Percentiles rank a stretch among this genome's conserved stretches.
Conservation (phyloP, 2,797 vertebrate species). For the Poliocrania exsul region DNA sequence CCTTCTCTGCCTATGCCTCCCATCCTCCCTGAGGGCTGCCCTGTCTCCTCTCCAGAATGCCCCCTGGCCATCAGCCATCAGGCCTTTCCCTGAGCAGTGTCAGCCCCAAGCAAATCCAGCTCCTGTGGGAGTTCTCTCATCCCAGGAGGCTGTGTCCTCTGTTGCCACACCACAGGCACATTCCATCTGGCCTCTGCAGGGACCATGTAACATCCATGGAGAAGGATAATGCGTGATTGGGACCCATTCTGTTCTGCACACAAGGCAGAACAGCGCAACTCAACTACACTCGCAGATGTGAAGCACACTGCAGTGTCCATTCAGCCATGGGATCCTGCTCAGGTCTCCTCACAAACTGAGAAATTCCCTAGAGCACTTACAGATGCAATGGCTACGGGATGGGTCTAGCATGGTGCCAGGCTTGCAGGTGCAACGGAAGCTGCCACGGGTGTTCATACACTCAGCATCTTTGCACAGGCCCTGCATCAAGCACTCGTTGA, state of each 20-base stretch:
- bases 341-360: neutral
- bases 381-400: slow-evolving; percentile 92
- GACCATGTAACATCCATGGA: neutral
- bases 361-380: slow-evolving; percentile 80
- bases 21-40: neutral
- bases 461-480: slow-evolving; percentile 90
- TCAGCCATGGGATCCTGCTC: neutral
- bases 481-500: slow-evolving; percentile 90
- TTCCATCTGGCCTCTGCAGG: neutral
- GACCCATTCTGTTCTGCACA: neutral
- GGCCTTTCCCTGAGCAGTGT: neutral
- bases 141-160: neutral
- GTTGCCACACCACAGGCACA: neutral
- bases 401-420: slow-evolving; percentile 91
- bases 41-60: neutral
- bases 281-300: neutral
- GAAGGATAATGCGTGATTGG: neutral
- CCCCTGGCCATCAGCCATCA: neutral
- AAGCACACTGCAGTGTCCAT: neutral
- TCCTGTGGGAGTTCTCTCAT: neutral
- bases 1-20: neutral
- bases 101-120: neutral
- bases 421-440: slow-evolving; percentile 92
- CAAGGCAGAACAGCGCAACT: neutral
- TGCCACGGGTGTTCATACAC: slow-evolving; percentile 94